Percentiles rank a stretch among this genome's conserved stretches.
Evolutionary conservation across 2,888 invertebrate genomes (phyloP).

Genomic region (Chloroclystis v-ata): DNA sequence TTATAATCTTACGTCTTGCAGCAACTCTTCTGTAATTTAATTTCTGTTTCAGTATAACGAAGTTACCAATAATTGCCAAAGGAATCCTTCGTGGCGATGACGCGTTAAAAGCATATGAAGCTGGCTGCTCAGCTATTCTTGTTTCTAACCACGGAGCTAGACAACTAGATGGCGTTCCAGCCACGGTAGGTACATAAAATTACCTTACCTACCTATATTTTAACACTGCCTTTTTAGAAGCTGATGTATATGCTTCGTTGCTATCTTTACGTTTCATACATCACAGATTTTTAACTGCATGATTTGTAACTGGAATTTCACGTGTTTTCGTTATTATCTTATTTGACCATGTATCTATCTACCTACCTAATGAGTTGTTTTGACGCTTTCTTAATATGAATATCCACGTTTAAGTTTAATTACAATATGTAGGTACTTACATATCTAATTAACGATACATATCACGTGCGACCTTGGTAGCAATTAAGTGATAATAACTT

Average conservation of each 20-base stretch:
- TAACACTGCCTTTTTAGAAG: too few relatives aligned
- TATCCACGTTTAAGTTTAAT: too few relatives aligned
- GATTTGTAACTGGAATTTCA: not conserved
- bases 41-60: slow-evolving; percentile 82
- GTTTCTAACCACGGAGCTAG: slow-evolving; percentile 97
- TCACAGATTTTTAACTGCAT: too few relatives aligned
- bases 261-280: too few relatives aligned
- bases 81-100: slow-evolving; percentile 93
- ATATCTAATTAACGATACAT: not conserved
- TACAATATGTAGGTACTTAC: too few relatives aligned
- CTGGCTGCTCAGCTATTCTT: slow-evolving; percentile 87
- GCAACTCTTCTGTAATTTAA: too few relatives aligned
- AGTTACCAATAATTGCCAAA: slow-evolving; percentile 89
- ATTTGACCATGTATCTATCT: not conserved
- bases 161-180: slow-evolving; percentile 90
- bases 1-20: too few relatives aligned
- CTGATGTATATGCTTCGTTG: too few relatives aligned
- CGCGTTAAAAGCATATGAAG: slow-evolving; percentile 84
- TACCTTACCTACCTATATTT: too few relatives aligned
- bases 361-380: not conserved
- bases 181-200: slow-evolving; percentile 78
- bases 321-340: not conserved
- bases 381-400: not conserved
- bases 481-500: not conserved
- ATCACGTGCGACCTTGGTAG: not conserved